Evolutionary conservation across 1,140 invertebrate species (phyloP), one percentile per base, ranked within the genome.

Genomic region (Gryllus bimaculatus): DNA sequence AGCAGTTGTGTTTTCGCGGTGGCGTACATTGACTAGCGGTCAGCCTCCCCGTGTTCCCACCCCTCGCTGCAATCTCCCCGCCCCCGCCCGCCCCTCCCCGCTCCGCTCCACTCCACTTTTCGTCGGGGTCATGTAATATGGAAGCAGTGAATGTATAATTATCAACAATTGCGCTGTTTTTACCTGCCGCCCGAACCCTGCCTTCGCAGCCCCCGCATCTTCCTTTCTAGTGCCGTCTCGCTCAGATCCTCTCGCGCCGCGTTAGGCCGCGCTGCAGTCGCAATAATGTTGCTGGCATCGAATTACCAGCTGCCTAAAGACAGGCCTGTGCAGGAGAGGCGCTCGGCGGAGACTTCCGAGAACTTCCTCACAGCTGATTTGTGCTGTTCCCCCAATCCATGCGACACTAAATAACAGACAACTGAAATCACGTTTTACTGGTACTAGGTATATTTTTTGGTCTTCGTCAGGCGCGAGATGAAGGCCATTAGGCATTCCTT

Each of bases 271-370:
- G 10, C 54, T 18, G 54, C 18, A 7, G 54, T 66, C 54, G 54
- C 54, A 66, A 66, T 66, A 66, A 66, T 66, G 54, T 66, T 66
- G 18, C 54, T 66, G n/a, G 54, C 54, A 66, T 66, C 54, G 54
- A 66, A 66, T 66, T 66, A 66, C 54, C 54, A 66, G 18, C 54
- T 66, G 10, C 54, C 7, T 66, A 66, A 66, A 7, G 7, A 66
- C 54, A 66, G 54, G 26, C 26, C 26, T 39, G 1, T 39, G 26
- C 26, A 5, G 26, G 26, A 39, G 26, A 39, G 1, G 26, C 26
- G 26, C 5, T 39, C 26, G 5, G 5, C 1, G 26, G 26, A 39
- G n/a, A 39, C 26, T 39, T 39, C 26, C 26, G 26, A 39, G 26
- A 39, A 39, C 5, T 39, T 39, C 26, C 26, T 39, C 26, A 39